Percentiles rank a stretch among this genome's conserved stretches.
Evolutionary conservation across 1,140 invertebrate genomes (phyloP).

Genomic region (Holcopasites calliopsidis): DNA sequence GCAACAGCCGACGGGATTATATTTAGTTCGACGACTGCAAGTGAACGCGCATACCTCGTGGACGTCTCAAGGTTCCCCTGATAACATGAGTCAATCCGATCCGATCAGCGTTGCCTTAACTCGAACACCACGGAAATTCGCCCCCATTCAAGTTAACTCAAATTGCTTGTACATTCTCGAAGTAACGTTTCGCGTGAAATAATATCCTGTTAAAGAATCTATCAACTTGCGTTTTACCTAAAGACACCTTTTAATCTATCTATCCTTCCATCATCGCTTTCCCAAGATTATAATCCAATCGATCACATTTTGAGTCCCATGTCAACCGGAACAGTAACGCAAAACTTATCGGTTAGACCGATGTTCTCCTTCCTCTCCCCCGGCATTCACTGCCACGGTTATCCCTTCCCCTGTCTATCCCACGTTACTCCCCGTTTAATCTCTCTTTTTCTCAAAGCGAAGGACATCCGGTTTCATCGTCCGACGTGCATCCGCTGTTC

Average conservation of each 20-base stretch:
- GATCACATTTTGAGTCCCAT: conserved; percentile 64
- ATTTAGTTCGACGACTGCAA: background rate
- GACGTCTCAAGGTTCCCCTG: background rate
- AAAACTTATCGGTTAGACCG: conserved; percentile 65
- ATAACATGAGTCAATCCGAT: background rate
- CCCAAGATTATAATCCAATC: conserved; percentile 60
- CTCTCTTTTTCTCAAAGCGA: conserved; percentile 54
- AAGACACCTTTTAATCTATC: no score
- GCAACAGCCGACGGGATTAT: background rate
- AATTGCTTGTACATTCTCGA: no score
- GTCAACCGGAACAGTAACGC: conserved; percentile 73
- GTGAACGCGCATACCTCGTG: background rate
- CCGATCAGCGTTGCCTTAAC: background rate
- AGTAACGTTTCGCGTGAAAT: no score
- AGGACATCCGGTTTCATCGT: conserved; percentile 70
- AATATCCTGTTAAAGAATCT: no score
- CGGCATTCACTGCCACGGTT: background rate
- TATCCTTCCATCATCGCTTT: no score
- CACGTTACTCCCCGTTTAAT: conserved; percentile 31
- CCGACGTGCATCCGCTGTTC: conserved; percentile 41
- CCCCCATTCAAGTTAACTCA: background rate
- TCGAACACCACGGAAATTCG: background rate
- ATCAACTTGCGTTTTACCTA: no score
- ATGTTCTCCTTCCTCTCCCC: conserved; percentile 29
- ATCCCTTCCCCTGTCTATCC: background rate